Base-by-base conservation (phyloP, 2,113 vertebrate genomes). In the Heptranchias perlo region DNA sequence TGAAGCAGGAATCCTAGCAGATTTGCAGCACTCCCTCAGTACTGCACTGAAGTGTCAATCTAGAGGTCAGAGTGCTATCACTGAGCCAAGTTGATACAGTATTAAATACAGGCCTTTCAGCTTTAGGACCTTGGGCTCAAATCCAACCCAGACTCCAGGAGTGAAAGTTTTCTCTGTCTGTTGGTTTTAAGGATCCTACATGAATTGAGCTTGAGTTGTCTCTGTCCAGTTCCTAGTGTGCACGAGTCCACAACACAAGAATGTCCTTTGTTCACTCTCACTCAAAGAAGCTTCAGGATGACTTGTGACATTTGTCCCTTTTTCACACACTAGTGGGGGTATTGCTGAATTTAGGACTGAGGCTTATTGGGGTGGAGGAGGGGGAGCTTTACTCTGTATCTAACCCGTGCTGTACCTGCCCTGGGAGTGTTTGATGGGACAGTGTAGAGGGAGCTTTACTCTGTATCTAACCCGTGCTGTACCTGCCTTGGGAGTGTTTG, bases 371-470 rank as follows among this genome's bases (percentile, higher is more conserved):
- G 25, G 35, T 35, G 62, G 28, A 35, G 18, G 61, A 35, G 14
- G 62, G 58, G 31, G 35, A 92, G 54, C 35, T 91, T 91, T 35
- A 91, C 31, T 13, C 28, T 18, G 31, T 18, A 21, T 91, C 28
- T 61, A 39, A 62, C 58, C 58, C 14, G 21, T 52, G 35, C 73
- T 28, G 44, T 52, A 35, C 69, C 69, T 73, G 31, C 31, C 69
- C 31, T n/a, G n/a, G n/a, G n/a, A n/a, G n/a, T n/a, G n/a, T n/a
- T n/a, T n/a, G n/a, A n/a, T n/a, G n/a, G n/a, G n/a, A n/a, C n/a
- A n/a, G n/a, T n/a, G n/a, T n/a, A n/a, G n/a, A n/a, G 84, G 84
- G 49, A 86, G 82, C 82, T 82, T 82, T 69, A 69, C 76, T 82
- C 76, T 82, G 76, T 44, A 82, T 44, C 18, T 47, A 47, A 44